Percentiles rank a stretch among this genome's conserved stretches.
phyloP scores from a whole-genome alignment of 2,797 vertebrate species.

The Esox lucius region DNA sequence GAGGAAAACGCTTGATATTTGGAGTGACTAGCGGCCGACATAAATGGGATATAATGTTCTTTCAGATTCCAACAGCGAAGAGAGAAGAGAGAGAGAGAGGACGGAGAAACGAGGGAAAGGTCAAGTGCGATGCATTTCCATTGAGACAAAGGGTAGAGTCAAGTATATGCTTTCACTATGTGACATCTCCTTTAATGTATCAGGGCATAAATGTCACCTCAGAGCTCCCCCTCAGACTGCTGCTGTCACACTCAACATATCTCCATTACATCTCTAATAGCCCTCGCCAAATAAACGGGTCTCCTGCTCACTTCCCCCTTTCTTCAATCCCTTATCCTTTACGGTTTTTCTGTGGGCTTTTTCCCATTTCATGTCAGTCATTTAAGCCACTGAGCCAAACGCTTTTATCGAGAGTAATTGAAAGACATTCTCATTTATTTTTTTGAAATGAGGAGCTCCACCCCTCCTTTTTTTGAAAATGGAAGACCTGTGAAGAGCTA shows the following conservation, averaged over 20 bases:
- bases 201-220: neutral
- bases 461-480: no score
- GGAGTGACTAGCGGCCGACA: neutral
- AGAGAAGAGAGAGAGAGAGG: neutral
- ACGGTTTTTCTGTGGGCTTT: no score
- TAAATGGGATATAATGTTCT: neutral
- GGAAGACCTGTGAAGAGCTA: no score
- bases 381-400: no score
- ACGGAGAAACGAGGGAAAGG: neutral
- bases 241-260: neutral
- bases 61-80: neutral
- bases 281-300: no score
- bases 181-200: neutral
- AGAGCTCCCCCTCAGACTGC: neutral
- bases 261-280: neutral
- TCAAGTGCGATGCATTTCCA: neutral
- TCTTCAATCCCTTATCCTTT: no score
- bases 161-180: neutral
- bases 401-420: no score
- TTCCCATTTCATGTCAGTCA: no score
- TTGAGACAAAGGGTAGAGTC: neutral
- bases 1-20: no score
- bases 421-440: no score
- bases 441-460: no score
- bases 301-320: no score